Conservation (phyloP, 2,113 vertebrate species). For the Sphyrna mokarran region DNA sequence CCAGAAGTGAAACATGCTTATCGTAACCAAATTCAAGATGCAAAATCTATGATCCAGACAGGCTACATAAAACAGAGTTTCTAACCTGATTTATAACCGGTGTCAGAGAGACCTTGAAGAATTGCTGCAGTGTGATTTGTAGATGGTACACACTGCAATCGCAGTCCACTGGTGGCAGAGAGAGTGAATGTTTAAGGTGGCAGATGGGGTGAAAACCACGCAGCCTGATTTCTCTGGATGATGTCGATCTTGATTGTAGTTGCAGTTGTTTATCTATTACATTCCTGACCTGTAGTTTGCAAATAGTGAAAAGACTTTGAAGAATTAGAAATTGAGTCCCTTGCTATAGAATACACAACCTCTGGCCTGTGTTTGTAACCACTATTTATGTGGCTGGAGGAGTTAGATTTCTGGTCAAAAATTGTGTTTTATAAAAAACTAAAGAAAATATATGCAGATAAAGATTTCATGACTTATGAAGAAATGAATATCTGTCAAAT, state of each 20-base stretch:
- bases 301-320: background rate
- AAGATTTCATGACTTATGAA: background rate
- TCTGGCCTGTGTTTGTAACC: background rate
- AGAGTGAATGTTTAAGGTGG: background rate
- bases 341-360: background rate
- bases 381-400: background rate
- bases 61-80: too few species aligned
- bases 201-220: background rate
- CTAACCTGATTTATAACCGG: too few species aligned
- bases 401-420: background rate
- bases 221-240: background rate
- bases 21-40: too few species aligned
- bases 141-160: too few species aligned
- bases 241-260: background rate
- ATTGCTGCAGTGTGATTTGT: too few species aligned
- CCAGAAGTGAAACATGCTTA: too few species aligned
- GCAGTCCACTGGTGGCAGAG: background rate
- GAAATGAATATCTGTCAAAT: background rate
- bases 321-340: background rate
- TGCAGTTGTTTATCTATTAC: background rate
- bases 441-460: background rate
- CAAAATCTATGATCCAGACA: too few species aligned
- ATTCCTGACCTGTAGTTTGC: background rate
- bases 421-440: background rate
- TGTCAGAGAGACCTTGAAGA: too few species aligned